Conservation (phyloP, 2,113 vertebrate genomes). For the Hassar affinis region DNA sequence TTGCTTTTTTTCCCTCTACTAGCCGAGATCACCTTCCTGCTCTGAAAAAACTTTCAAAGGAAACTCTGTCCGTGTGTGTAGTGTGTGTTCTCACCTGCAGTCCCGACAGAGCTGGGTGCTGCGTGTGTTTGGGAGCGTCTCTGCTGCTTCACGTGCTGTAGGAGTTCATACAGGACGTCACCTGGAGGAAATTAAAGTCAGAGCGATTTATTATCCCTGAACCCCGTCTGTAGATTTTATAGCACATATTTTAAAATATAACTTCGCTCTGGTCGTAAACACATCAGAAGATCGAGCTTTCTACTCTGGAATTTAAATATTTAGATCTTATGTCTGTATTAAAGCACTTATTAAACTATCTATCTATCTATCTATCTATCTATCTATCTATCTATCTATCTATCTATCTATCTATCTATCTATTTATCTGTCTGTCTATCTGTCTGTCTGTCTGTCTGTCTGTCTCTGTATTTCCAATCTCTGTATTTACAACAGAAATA, state of each 20-base stretch:
- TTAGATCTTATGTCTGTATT: not conserved
- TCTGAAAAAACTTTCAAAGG: not conserved
- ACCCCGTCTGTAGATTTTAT: no score
- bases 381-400: no score
- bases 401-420: no score
- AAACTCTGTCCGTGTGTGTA: not conserved
- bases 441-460: no score
- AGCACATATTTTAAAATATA: not conserved
- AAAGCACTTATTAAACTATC: no score
- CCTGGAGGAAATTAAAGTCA: slow-evolving; percentile 66
- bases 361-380: no score
- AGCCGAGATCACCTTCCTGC: not conserved
- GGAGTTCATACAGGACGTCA: slow-evolving; percentile 89
- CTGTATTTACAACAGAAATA: no score
- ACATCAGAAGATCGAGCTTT: no score
- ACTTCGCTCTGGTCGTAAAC: no score
- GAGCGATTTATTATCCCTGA: not conserved
- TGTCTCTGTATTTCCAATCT: no score
- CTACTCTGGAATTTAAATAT: no score
- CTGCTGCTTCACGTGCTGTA: slow-evolving; percentile 84
- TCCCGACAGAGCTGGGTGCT: slow-evolving; percentile 37
- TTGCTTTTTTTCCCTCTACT: not conserved
- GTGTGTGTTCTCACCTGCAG: slow-evolving; percentile 35
- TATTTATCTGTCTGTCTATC: no score
- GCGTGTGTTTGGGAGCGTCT: slow-evolving; percentile 60